Evolutionary conservation across 2,797 vertebrate genomes (phyloP).

Genomic region (Epinephelus coioides): DNA sequence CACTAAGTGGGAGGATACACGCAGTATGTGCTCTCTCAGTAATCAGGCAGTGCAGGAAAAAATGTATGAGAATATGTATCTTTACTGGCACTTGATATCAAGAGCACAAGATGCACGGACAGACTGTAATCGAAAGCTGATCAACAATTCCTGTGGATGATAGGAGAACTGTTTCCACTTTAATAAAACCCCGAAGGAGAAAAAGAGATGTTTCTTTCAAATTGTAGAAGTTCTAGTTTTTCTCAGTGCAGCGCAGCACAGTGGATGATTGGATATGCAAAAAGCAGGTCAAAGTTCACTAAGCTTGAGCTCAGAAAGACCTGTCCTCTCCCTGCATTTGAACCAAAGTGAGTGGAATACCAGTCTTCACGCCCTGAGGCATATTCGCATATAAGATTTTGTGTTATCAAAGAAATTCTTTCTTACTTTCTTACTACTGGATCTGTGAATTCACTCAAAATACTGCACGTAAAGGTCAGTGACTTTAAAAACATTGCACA

Average conservation of each 20-base stretch:
- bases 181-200: neutral
- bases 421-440: neutral
- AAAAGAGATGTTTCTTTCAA: neutral
- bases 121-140: neutral
- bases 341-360: neutral
- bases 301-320: neutral
- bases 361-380: neutral
- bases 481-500: neutral
- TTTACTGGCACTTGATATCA: neutral
- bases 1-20: neutral
- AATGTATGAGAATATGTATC: neutral
- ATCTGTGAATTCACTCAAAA: neutral
- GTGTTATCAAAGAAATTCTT: neutral
- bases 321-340: neutral
- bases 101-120: neutral
- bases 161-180: neutral
- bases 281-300: neutral
- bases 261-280: neutral
- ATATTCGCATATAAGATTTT: no score
- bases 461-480: no score
- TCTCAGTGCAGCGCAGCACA: neutral
- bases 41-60: neutral
- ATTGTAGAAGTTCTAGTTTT: neutral
- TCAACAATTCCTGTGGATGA: neutral
- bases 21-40: constrained; percentile 1